Conservation (phyloP, 2,888 invertebrate species). For the Biston betularia region DNA sequence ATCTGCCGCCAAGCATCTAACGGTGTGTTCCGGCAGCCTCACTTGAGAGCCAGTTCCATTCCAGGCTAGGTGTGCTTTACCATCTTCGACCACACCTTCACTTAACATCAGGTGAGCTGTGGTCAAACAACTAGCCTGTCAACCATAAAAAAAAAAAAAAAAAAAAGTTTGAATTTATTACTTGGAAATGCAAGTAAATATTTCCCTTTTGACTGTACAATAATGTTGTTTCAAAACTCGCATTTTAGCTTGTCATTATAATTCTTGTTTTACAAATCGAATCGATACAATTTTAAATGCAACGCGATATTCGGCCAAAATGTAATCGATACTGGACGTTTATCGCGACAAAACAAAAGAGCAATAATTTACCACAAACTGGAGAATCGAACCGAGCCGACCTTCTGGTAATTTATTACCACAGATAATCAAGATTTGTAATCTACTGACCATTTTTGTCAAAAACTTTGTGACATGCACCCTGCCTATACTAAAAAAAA, state of each 20-base stretch:
- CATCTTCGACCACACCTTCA: too few species aligned
- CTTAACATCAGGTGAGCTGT: too few species aligned
- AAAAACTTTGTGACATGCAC: slow-evolving; percentile 44
- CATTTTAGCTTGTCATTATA: slow-evolving; percentile 6
- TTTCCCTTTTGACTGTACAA: too few species aligned
- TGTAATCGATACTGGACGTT: slow-evolving; percentile 38
- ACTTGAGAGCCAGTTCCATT: too few species aligned
- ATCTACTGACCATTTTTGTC: slow-evolving; percentile 45
- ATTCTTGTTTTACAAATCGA: slow-evolving; percentile 36
- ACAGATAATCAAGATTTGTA: slow-evolving; percentile 42
- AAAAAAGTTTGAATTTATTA: too few species aligned
- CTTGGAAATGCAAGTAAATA: too few species aligned
- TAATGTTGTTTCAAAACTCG: too few species aligned
- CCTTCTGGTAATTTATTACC: slow-evolving; percentile 45
- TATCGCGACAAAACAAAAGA: slow-evolving; percentile 48
- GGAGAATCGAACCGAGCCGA: slow-evolving; percentile 43
- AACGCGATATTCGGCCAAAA: slow-evolving; percentile 44
- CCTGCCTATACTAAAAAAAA: slow-evolving; percentile 12
- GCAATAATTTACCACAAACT: slow-evolving; percentile 41
- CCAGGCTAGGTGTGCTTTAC: too few species aligned
- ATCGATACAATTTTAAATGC: slow-evolving; percentile 28
- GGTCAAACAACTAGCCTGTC: too few species aligned
- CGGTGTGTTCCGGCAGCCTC: too few species aligned
- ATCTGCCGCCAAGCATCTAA: too few species aligned
- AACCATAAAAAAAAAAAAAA: too few species aligned